Evolutionary conservation across 2,113 vertebrate species (phyloP).

Genomic region (Asarcornis scutulata): DNA sequence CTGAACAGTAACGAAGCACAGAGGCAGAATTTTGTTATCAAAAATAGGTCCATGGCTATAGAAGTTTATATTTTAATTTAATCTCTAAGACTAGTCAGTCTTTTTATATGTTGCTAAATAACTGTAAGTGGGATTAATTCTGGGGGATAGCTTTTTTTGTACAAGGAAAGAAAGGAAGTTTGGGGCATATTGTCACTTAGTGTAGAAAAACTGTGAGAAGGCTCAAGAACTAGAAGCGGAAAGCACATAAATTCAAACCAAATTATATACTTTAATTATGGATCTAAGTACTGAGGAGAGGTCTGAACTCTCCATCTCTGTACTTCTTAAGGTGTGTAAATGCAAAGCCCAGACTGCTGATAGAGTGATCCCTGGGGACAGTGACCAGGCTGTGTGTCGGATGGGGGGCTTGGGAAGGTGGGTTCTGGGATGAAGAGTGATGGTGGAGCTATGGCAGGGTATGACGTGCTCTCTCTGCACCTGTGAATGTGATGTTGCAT

Average conservation of each 20-base stretch:
- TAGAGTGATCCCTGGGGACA: neutral
- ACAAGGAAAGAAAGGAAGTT: neutral
- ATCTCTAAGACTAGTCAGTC: neutral
- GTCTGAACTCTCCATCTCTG: neutral
- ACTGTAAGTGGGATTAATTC: neutral
- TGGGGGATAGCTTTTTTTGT: neutral
- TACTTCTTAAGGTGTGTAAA: neutral
- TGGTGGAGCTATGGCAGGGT: neutral
- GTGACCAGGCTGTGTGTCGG: fast-evolving
- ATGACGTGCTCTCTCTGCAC: neutral
- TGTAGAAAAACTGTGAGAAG: neutral
- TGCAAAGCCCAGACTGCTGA: neutral
- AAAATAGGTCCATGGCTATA: neutral
- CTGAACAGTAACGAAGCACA: neutral
- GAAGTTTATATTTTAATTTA: neutral
- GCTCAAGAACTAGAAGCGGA: neutral
- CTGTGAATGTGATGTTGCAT: fast-evolving
- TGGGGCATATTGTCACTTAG: neutral
- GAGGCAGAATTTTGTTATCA: neutral
- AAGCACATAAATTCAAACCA: neutral
- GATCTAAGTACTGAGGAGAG: fast-evolving
- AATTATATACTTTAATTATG: neutral
- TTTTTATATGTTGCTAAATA: neutral
- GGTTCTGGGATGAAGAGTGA: neutral
- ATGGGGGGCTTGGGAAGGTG: neutral